Evolutionary conservation across 2,888 invertebrate species (phyloP), one percentile per base, ranked within the genome.

Genomic region (Cerastis leucographa): DNA sequence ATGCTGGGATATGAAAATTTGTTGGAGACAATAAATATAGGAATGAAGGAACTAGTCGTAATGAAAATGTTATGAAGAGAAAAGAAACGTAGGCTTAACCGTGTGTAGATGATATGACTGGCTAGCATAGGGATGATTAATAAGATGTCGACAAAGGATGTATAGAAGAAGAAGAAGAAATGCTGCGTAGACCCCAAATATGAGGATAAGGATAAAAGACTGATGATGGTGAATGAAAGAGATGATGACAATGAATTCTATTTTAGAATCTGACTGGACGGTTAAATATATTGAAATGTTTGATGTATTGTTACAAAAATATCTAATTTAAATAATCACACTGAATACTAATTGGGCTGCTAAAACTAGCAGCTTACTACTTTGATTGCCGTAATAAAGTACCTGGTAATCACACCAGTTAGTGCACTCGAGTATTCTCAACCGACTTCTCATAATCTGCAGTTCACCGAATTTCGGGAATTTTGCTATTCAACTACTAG

Each of bases 381-480:
- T 65, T 40, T 65, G 14, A 56, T 40, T 66, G 22, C 7, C 14
- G 14, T 54, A n/a, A 44, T 54, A 76, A 61, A 74, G 74, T 59
- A 51, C 29, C 25, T 51, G 65, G 35, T 29, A 12, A 12, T 11
- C 76, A 12, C 2, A 75, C 22, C 17, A 25, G 2, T 51, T 54
- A 19, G 51, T 46, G 19, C 44, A 40, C 44, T 25, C 49, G 17
- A 65, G 25, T 40, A 65, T 25, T 25, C 14, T 8, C 22, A 14
- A 74, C 22, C 17, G 19, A 35, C 17, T 29, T 25, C 11, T 46
- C 25, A 40, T 29, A 67, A 35, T 29, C 22, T 54, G 17, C 66
- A 29, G 22, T 46, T 40, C 14, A 14, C 11, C 14, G 22, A 51
- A 44, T 51, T 29, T 76, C 19, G 8, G 35, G 29, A 22, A 11